These are phyloP conservation scores for Nephila pilipes DNA, from an alignment of 1,140 invertebrate genomes.

Conservation along the genomic window DNA sequence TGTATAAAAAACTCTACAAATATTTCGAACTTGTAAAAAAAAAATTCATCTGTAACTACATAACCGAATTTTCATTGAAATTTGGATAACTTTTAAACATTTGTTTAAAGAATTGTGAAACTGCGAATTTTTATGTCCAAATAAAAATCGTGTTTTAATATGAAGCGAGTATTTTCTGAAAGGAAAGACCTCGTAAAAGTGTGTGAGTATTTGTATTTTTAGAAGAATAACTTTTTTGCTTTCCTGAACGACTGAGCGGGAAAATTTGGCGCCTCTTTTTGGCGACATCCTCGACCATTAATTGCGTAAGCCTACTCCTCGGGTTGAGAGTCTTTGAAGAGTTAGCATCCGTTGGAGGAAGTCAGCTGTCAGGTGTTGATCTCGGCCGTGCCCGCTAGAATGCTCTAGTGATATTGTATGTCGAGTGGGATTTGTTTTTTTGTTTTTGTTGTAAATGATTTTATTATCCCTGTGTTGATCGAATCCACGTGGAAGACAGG, in stretches of 20 bases:
- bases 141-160: no score
- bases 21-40: no score
- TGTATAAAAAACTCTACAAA: no score
- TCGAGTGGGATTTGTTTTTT: background rate
- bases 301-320: background rate
- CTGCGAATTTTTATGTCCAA: background rate
- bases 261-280: constrained; percentile 6
- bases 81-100: no score
- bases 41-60: no score
- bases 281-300: background rate
- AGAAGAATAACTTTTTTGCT: background rate
- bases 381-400: background rate
- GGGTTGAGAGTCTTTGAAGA: background rate
- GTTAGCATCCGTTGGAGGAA: background rate
- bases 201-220: background rate
- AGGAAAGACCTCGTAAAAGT: background rate
- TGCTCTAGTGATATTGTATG: background rate
- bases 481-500: constrained; percentile 12
- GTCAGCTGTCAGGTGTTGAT: constrained; percentile 5
- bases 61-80: no score
- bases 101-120: background rate
- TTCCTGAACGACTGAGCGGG: background rate
- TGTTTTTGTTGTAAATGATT: background rate
- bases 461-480: constrained; percentile 6
- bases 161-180: no score